Base-by-base conservation (phyloP, 2,113 vertebrate species). In the Petromus typicus region DNA sequence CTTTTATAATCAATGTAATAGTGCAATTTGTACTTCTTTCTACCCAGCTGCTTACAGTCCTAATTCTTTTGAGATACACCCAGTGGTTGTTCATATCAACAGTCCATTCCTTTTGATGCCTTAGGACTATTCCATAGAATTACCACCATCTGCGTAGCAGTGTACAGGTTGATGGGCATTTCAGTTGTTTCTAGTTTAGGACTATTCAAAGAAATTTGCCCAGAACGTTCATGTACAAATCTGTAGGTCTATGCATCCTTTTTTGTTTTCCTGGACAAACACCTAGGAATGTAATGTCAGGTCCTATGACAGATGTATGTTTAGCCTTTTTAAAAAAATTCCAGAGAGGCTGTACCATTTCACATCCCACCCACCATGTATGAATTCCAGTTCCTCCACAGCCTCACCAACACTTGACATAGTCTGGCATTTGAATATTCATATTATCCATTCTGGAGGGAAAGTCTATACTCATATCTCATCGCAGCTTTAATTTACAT, bases 241-340 rank as follows among this genome's bases (percentile, higher is more conserved):
- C n/a, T 64, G 37, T 13, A 30, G 37, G 51, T 32, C 5, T 10
- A 43, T 13, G 9, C 23, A 67, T 56, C 51, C 57, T 81, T 91
- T n/a, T n/a, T n/a, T n/a, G n/a, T n/a, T n/a, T n/a, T 51, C 34
- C 59, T 54, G 10, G 34, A 37, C 80, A 45, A 89, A 80, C 48
- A 88, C 34, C 56, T 80, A 22, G 23, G 16, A 48, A 14, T 75
- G 48, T 45, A 69, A 86, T 5, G 30, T 32, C 51, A 71, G 30
- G 4, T 66, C 34, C 63, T 71, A 9, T 48, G 27, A 45, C 0
- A 91, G 40, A 17, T 63, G 0, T 40, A 69, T 37, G 9, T 27
- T 81, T 79, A 94, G 61, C 40, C 56, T 88, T 67, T n/a, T 85
- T 86, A 80, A 61, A 61, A 90, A 93, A 84, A 37, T n/a, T 25